Evolutionary conservation across 2,888 invertebrate genomes (phyloP), one percentile per base, ranked within the genome.

Genomic region (Chrysopilus asiliformis): DNA sequence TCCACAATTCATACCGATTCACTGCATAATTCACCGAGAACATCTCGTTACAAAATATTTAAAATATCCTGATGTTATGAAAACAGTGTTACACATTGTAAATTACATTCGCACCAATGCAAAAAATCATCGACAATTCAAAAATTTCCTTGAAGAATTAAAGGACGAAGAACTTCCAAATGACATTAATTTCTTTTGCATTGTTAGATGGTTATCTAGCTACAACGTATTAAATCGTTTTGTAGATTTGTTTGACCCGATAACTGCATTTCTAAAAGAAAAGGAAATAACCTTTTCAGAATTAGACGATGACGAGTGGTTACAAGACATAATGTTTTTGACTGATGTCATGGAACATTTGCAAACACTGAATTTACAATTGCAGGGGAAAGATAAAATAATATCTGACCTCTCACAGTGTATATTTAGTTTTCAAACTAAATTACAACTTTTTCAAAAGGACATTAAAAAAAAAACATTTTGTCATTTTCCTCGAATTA

Each of bases 311-410:
- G 24, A 34, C 25, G 24, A 34, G 22, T 34, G 34, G 34, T 24
- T 24, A 34, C 34, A 24, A 22, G 34, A 34, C 25, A 26, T 26
- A 34, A 34, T 34, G 34, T 34, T 34, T 34, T 26, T 34, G 34
- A 26, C 34, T 24, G 34, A 34, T 34, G 34, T 34, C 25, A 26
- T 26, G 32, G 17, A 26, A 34, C 34, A 34, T 34, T 34, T 34
- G 25, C 22, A 34, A 24, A 34, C 22, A 16, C 32, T 32, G 20
- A 31, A 15, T 33, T 33, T 33, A 20, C 19, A 33, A 19, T 32
- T 32, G 17, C 32, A 32, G 32, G 32, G 4, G 10, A 2, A 22
- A 10, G 22, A 33, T 13, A 22, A 33, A 33, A 27, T 32, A 32
- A 32, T 32, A 2, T 27, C 2, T 27, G 28, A 27, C 28, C 28